Conservation (phyloP, 2,113 vertebrate species). For the Lethenteron camtschaticum region DNA sequence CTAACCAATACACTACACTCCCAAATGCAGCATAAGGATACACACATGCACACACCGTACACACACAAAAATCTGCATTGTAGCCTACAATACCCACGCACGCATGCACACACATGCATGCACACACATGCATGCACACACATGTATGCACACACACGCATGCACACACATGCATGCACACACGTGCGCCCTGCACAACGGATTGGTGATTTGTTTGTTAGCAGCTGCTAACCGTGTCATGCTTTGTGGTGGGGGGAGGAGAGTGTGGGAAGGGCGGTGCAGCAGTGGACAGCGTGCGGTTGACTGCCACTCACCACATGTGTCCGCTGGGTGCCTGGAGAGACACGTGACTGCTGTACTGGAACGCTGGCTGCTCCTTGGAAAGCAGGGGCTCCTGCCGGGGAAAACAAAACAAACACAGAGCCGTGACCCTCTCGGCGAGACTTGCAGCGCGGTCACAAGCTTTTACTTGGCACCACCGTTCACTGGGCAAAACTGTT, state of each 20-base stretch:
- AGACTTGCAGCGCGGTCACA: too few relatives aligned
- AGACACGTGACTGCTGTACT: conserved; percentile 4
- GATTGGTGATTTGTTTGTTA: too few relatives aligned
- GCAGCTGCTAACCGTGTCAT: too few relatives aligned
- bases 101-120: background rate
- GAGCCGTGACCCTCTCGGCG: too few relatives aligned
- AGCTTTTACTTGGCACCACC: too few relatives aligned
- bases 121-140: background rate
- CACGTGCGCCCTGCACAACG: background rate
- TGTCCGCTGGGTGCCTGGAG: background rate
- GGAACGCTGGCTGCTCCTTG: background rate
- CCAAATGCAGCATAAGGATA: background rate
- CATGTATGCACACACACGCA: background rate
- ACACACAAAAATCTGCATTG: background rate
- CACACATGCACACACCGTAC: background rate
- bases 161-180: background rate
- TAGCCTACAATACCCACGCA: background rate
- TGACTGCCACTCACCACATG: background rate
- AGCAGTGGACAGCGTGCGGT: too few relatives aligned
- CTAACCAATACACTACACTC: background rate
- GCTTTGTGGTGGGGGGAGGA: too few relatives aligned
- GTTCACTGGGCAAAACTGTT: too few relatives aligned
- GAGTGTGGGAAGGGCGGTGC: too few relatives aligned
- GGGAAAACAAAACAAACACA: background rate
- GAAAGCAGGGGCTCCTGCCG: conserved; percentile 2